Evolutionary conservation across 2,888 invertebrate genomes (phyloP).

Genomic region (Athalia cordata): DNA sequence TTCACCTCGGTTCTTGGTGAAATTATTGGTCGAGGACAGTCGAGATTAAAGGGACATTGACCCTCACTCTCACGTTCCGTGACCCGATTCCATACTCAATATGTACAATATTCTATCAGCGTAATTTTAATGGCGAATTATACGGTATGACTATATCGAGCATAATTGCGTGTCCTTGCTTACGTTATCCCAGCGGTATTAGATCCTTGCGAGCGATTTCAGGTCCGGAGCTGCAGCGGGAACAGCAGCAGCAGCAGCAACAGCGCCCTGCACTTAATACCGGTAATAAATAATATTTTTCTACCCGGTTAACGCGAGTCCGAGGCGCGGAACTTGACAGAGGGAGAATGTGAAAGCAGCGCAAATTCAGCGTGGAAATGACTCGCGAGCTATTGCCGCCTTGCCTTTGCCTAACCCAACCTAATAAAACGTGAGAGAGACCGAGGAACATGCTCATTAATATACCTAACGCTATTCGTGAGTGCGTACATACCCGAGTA

Average conservation of each 20-base stretch:
- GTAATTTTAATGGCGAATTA: constrained; percentile 24
- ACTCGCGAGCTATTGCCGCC: neutral
- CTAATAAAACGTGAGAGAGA: constrained; percentile 10
- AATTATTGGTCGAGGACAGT: constrained; percentile 33
- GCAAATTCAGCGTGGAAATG: constrained; percentile 44
- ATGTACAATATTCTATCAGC: neutral
- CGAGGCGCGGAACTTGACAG: constrained; percentile 22
- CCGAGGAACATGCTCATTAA: constrained; percentile 18
- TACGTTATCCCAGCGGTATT: no score
- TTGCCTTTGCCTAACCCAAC: neutral
- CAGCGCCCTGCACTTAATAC: no score
- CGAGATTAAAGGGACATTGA: constrained; percentile 33
- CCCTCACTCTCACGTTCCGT: constrained; percentile 38
- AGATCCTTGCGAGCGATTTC: no score
- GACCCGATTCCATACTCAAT: constrained; percentile 27
- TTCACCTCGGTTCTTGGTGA: constrained; percentile 10
- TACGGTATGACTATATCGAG: neutral
- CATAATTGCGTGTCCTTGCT: neutral
- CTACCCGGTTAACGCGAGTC: constrained; percentile 7
- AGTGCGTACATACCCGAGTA: neutral
- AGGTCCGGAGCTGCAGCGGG: no score
- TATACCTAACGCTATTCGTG: constrained; percentile 34
- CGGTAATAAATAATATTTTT: no score
- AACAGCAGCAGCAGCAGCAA: no score
- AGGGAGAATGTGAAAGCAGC: constrained; percentile 51